Percentiles rank a stretch among this genome's conserved stretches.
Conservation (phyloP, 1,140 invertebrate genomes). For the Scaptomyza hsui region DNA sequence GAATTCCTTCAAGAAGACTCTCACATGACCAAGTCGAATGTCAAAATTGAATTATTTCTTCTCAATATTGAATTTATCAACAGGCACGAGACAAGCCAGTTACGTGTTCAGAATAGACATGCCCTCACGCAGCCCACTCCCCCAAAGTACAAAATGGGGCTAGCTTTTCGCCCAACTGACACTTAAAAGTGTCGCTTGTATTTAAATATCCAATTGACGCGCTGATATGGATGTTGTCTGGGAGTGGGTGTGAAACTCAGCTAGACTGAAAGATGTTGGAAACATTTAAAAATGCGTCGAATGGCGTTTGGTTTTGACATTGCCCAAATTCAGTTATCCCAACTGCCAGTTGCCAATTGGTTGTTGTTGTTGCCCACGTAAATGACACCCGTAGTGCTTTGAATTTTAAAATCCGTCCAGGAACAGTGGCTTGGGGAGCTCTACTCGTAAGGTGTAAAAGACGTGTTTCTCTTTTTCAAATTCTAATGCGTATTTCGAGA, state of each 20-base stretch:
- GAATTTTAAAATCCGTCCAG: slow-evolving; percentile 70
- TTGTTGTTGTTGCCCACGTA: slow-evolving; percentile 61
- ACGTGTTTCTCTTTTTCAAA: slow-evolving; percentile 65
- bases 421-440: not conserved
- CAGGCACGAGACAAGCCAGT: slow-evolving; percentile 45
- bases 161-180: slow-evolving; percentile 13
- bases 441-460: slow-evolving; percentile 13
- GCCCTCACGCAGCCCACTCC: not conserved
- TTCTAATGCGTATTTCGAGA: slow-evolving; percentile 27
- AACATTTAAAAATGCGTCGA: slow-evolving; percentile 76
- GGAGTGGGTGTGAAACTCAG: not conserved
- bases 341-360: slow-evolving; percentile 53
- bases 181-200: slow-evolving; percentile 73
- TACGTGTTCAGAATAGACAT: slow-evolving; percentile 72
- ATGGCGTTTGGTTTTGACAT: slow-evolving; percentile 27
- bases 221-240: slow-evolving; percentile 9
- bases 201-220: slow-evolving; percentile 74
- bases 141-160: not conserved
- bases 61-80: slow-evolving; percentile 82
- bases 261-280: slow-evolving; percentile 34
- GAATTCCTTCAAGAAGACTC: slow-evolving; percentile 12
- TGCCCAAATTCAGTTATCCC: slow-evolving; percentile 62
- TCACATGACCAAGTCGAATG: slow-evolving; percentile 21
- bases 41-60: slow-evolving; percentile 79
- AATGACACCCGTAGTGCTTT: slow-evolving; percentile 73